Evolutionary conservation across 1,140 invertebrate species (phyloP).

Genomic region (Drosophila fuyamai): DNA sequence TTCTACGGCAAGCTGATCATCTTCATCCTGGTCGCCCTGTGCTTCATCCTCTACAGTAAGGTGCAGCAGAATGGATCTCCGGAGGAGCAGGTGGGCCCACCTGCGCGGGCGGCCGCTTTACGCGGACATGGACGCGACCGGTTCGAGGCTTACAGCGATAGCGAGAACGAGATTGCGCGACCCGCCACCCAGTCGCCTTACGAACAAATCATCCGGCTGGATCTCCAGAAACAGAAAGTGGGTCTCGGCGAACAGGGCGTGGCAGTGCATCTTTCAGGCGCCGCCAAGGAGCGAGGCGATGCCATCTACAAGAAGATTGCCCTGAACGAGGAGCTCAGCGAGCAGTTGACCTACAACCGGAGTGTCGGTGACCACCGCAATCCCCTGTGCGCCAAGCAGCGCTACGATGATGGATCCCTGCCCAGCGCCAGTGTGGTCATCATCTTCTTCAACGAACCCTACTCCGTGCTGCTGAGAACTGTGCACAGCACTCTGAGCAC

Average conservation of each 20-base stretch:
- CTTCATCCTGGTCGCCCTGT: conserved; percentile 74
- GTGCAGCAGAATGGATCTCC: conserved; percentile 55
- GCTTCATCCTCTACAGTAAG: conserved; percentile 80
- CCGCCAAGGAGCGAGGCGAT: conserved; percentile 86
- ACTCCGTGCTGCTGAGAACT: conserved; percentile 93
- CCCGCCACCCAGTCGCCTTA: conserved; percentile 69
- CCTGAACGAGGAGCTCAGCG: conserved; percentile 92
- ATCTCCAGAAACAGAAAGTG: conserved; percentile 81
- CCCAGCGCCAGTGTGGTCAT: conserved; percentile 90
- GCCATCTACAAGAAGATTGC: conserved; percentile 91
- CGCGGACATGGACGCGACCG: conserved; percentile 29
- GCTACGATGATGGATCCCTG: conserved; percentile 85
- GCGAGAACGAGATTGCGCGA: conserved; percentile 59
- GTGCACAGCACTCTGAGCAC: conserved; percentile 95
- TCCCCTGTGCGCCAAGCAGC: conserved; percentile 85
- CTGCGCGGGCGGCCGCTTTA: conserved; percentile 15
- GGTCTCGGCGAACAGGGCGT: conserved; percentile 88
- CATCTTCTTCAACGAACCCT: conserved; percentile 96
- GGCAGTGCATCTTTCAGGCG: conserved; percentile 86
- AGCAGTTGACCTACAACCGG: conserved; percentile 91
- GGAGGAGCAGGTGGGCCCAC: conserved; percentile 25
- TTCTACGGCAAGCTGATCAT: conserved; percentile 82
- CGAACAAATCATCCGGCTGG: conserved; percentile 79
- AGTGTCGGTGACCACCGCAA: conserved; percentile 88
- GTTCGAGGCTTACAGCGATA: conserved; percentile 24